Base-by-base conservation (phyloP, 2,888 invertebrate genomes). In the Drosophila anomalata region DNA sequence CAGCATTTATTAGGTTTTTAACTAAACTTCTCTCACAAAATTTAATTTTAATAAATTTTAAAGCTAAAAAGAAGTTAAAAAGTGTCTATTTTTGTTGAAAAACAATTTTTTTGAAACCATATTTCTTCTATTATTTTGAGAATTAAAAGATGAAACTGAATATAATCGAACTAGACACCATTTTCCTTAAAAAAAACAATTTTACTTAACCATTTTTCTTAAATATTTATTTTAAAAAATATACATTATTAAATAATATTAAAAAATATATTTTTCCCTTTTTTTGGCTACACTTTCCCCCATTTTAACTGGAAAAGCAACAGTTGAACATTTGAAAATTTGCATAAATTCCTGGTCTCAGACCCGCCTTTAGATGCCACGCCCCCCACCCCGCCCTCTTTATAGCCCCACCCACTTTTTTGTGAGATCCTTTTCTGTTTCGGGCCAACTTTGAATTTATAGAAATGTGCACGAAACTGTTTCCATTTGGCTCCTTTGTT, bases 291-390 rank as follows among this genome's bases (percentile, higher is more conserved):
- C 2, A n/a, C n/a, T 36, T n/a, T 36, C 36, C 36, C 2, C 12
- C 6, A n/a, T 3, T 17, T 41, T 41, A 8, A 9, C 14, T 42
- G 41, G 11, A 20, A 42, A 39, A 58, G 82, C 82, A 82, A 82
- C 82, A 82, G 82, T 87, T 82, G 77, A 85, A 77, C 73, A 81
- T 77, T 84, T 58, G 33, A 58, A 78, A 87, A 87, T 82, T 81
- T 81, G 62, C 76, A 87, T 87, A 85, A 81, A 81, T 87, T 78
- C 76, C 68, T 65, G 59, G 51, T 22, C 47, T 41, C 8, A 11
- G 44, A 4, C 1, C 44, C 11, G 67, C 7, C 66, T 22, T 17
- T 42, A 9, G 11, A n/a, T 33, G 48, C 33, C 47, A 8, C 42
- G 4, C 9, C n/a, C 5, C 1, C 3, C 11, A 14, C 2, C 8